These are phyloP conservation scores for Glyptemys insculpta DNA, from an alignment of 2,797 vertebrate genomes.

Conservation along the genomic window DNA sequence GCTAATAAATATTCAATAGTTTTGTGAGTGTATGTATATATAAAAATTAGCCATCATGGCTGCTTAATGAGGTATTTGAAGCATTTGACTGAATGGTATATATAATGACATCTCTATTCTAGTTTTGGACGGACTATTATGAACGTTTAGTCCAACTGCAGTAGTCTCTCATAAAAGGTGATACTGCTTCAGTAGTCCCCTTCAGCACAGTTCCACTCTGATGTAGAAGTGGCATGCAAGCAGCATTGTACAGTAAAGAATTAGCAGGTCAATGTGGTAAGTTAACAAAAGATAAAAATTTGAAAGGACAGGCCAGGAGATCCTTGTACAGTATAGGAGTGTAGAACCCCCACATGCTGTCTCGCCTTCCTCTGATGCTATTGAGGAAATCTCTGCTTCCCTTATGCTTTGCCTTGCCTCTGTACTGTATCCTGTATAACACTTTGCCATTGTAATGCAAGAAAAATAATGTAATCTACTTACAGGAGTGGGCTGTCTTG, in stretches of 20 bases:
- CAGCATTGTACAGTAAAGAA: background rate
- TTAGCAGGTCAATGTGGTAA: background rate
- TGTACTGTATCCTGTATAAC: background rate
- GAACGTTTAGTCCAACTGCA: background rate
- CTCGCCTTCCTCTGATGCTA: background rate
- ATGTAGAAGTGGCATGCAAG: background rate
- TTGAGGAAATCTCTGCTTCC: background rate
- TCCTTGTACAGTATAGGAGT: background rate
- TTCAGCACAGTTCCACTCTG: background rate
- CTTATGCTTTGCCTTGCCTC: background rate
- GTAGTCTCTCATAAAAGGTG: background rate
- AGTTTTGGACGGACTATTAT: background rate
- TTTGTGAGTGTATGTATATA: background rate
- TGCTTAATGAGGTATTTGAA: background rate
- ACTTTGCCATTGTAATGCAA: too few species aligned
- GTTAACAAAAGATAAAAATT: slow-evolving; percentile 26
- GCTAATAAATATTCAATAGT: background rate
- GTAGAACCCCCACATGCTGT: background rate
- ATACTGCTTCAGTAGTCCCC: background rate
- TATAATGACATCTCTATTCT: background rate
- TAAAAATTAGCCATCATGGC: background rate
- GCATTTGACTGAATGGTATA: background rate
- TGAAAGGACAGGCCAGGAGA: background rate
- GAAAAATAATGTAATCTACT: too few species aligned
- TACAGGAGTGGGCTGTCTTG: background rate